These are phyloP conservation scores for Pachyramphus minor DNA, from an alignment of 2,113 vertebrate genomes.

Conservation along the genomic window DNA sequence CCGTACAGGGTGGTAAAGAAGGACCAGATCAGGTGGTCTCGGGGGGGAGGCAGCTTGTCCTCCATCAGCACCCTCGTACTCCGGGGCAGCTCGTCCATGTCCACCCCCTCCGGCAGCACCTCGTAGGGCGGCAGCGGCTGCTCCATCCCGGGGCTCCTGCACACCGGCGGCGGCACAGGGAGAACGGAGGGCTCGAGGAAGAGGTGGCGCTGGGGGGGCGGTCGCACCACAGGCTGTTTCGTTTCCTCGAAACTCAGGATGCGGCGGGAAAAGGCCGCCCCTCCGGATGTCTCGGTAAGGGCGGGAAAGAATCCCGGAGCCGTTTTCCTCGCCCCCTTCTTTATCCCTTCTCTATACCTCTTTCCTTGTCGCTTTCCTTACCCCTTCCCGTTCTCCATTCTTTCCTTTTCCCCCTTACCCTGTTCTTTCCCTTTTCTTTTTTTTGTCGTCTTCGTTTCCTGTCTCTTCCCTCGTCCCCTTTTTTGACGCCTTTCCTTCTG, in stretches of 20 bases:
- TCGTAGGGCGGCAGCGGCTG: not conserved
- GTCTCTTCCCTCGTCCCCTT: not conserved
- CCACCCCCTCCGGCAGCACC: not conserved
- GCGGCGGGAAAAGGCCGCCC: not conserved
- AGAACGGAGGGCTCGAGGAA: rapidly evolving
- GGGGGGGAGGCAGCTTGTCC: conserved; percentile 68
- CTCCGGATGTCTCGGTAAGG: no score
- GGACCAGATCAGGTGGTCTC: conserved; percentile 84
- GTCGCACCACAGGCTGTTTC: rapidly evolving
- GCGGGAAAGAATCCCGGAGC: rapidly evolving
- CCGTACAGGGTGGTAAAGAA: conserved; percentile 81
- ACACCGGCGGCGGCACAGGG: rapidly evolving
- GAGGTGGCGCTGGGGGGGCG: not conserved
- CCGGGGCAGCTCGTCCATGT: not conserved
- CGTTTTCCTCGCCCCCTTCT: not conserved
- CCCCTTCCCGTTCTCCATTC: no score
- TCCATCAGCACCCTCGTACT: conserved; percentile 34
- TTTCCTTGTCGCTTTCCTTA: not conserved
- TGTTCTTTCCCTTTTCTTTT: not conserved
- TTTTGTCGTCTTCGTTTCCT: not conserved
- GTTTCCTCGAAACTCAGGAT: not conserved
- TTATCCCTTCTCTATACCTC: rapidly evolving
- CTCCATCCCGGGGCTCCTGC: rapidly evolving
- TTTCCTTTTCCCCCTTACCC: not conserved
- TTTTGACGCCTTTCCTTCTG: no score